Evolutionary conservation across 2,888 invertebrate species (phyloP), one percentile per base, ranked within the genome.

Genomic region (Ormyrus thymus): DNA sequence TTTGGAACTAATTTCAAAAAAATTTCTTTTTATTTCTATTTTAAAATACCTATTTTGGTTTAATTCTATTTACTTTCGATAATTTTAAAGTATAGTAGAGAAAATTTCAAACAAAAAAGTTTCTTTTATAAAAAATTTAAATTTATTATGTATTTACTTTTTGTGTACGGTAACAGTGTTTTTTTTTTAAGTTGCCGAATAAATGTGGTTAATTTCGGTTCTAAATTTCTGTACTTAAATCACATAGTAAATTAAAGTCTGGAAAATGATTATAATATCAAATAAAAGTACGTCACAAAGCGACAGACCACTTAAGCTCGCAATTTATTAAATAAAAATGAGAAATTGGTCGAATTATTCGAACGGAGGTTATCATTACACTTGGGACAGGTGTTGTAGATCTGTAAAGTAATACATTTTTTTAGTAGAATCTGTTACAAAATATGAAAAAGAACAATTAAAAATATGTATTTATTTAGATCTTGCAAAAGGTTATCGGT

Each of bases 321-420:
- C 7, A 29, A 29, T 29, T 29, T 51, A 9, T 58, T 43, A 62
- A n/a, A 7, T 9, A 48, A 65, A 69, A 58, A 71, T 70, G 64
- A 58, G 6, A 59, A 65, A 10, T 45, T 73, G 62, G 56, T 15
- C 55, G 45, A 68, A 73, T 62, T 68, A 5, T 7, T 4, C 7
- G 7, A 11, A 11, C 1, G 1, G 45, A 71, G 75, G 70, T 79
- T 71, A 75, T 61, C 43, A 45, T 59, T 10, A 8, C 7, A 13
- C 7, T 13, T 50, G 55, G 55, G 7, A 50, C 3, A 46, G 2
- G 48, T 51, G 46, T 13, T 68, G 15, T 45, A 70, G 65, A 11
- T 76, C 48, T 29, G 13, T 51, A 9, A 51, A 55, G n/a, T 9
- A 69, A 76, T 13, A 50, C 6, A 29, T 29, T 29, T 29, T 29